phyloP scores from a whole-genome alignment of 2,797 vertebrate species.

The Chrysocyon brachyurus region DNA sequence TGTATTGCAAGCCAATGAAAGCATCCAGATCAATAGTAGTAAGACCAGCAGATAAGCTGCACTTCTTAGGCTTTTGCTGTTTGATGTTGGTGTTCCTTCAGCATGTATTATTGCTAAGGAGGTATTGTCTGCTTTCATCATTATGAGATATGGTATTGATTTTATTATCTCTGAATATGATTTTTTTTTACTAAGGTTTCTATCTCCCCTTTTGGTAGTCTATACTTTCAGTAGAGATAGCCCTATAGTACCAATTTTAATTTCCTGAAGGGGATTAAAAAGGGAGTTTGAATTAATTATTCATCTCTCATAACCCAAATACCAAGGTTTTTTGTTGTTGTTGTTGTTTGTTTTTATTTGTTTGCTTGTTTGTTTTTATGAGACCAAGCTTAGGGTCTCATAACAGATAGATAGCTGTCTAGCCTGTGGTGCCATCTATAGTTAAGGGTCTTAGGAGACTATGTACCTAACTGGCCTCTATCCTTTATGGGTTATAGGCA shows the following conservation, averaged over 20 bases:
- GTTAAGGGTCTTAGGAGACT: neutral
- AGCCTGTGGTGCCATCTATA: neutral
- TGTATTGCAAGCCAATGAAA: neutral
- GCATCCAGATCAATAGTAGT: neutral
- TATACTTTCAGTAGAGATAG: neutral
- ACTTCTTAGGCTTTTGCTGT: neutral
- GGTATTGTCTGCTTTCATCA: neutral
- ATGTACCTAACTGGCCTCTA: neutral
- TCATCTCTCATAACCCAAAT: neutral
- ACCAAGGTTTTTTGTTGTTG: neutral
- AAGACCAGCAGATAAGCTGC: neutral
- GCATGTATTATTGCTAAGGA: neutral
- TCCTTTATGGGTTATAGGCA: neutral
- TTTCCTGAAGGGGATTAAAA: neutral
- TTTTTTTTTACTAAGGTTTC: constrained; percentile 34
- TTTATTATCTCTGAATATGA: neutral
- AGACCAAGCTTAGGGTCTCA: neutral
- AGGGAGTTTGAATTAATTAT: neutral
- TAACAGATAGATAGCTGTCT: neutral
- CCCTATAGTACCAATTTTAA: neutral
- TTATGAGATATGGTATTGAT: neutral
- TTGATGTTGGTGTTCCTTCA: neutral
- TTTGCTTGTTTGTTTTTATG: too few species aligned
- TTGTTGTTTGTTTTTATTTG: too few species aligned
- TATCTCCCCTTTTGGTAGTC: neutral